Base-by-base conservation (phyloP, 2,797 vertebrate genomes). In the Sandelia bainsii region DNA sequence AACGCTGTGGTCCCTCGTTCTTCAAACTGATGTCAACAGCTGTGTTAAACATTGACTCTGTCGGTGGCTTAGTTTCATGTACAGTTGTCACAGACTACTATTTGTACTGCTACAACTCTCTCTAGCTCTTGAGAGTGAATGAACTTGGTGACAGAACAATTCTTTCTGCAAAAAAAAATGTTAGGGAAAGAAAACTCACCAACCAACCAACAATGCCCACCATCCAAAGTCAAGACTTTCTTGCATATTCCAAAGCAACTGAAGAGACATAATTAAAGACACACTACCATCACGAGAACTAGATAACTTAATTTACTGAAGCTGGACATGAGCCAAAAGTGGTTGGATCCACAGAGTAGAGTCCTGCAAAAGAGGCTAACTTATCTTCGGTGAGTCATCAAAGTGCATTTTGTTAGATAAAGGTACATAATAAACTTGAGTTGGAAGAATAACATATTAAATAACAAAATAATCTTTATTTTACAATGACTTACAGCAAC, bases 221-320 rank as follows among this genome's bases (percentile, higher is more conserved):
- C 5, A 2, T 51, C 32, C 51, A 50, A 73, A 77, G 20, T 20
- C 12, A 3, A 37, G 11, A 14, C 51, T 53, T 46, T 57, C 46
- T 27, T 19, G 23, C 6, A 46, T 37, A 72, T n/a, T 68, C 14
- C 32, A 68, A 67, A 70, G 49, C 27, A 58, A 58, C 53, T 56
- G 53, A 8, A 59, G 20, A 45, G 16, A 19, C n/a, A 46, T 51
- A 63, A 81, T 76, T 60, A 52, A 59, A 69, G 64, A 62, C 46
- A 62, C 46, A 63, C 11, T 65, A 54, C 69, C 25, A 84, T 91
- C 91, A 91, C 90, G 93, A 87, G 78, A 44, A 14, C 49, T 29
- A 40, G 27, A 20, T 87, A 89, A 93, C 58, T 85, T 75, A 69
- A 85, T 92, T 88, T 84, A 39, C 32, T 62, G 50, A 70, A 8